Evolutionary conservation across 2,797 vertebrate genomes (phyloP).

Genomic region (Danio jaintianensis): DNA sequence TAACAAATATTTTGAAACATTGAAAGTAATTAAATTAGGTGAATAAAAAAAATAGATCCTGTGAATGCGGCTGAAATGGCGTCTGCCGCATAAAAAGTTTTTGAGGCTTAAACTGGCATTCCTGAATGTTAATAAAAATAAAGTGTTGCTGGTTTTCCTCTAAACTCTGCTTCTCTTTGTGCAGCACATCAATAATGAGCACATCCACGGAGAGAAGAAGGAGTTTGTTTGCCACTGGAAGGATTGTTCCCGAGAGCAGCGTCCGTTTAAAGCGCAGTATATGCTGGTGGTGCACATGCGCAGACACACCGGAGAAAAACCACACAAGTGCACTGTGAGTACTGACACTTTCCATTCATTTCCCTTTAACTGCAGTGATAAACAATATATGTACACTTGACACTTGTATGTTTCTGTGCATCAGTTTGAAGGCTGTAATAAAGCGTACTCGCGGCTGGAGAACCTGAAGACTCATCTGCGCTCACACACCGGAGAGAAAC

Average conservation of each 20-base stretch:
- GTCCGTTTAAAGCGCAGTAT: slow-evolving; percentile 98
- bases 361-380: too few species aligned
- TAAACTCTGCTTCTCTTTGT: not conserved
- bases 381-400: too few species aligned
- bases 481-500: slow-evolving; percentile 97
- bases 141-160: too few species aligned
- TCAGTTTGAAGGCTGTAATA: slow-evolving; percentile 97
- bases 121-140: too few species aligned
- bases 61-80: too few species aligned
- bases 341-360: not conserved
- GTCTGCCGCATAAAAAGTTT: too few species aligned
- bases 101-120: too few species aligned
- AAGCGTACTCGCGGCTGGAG: slow-evolving; percentile 97
- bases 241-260: slow-evolving; percentile 93
- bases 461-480: slow-evolving; percentile 98
- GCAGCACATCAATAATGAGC: slow-evolving; percentile 98
- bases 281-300: slow-evolving; percentile 99
- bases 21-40: too few species aligned
- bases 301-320: slow-evolving; percentile 97
- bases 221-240: slow-evolving; percentile 99
- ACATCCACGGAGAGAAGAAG: slow-evolving; percentile 98
- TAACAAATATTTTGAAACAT: too few species aligned
- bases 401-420: slow-evolving; percentile 49
- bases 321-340: slow-evolving; percentile 98
- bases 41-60: too few species aligned